Evolutionary conservation across 30 jellyfish, hydroid and myxozoan genomes (phyloP).

Genomic region (Cassiopea andromeda): DNA sequence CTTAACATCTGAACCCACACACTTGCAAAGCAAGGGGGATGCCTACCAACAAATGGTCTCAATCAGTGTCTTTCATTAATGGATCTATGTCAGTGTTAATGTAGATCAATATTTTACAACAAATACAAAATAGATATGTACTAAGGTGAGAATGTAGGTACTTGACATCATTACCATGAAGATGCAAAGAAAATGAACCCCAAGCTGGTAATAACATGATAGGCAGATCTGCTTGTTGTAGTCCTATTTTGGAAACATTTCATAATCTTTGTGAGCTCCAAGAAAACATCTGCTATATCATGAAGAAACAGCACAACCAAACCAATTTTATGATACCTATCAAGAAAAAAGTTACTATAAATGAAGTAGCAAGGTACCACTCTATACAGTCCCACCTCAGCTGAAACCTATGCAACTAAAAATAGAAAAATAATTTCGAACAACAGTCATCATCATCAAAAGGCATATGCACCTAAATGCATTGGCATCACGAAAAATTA

Average conservation of each 20-base stretch:
- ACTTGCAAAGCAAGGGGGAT: no score
- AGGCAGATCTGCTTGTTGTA: conserved; percentile 24
- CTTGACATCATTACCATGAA: conserved; percentile 70
- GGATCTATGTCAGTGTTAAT: no score
- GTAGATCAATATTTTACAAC: not conserved
- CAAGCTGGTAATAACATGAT: conserved; percentile 33
- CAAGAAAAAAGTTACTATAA: not conserved
- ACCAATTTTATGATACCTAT: conserved; percentile 86
- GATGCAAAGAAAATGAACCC: conserved; percentile 86
- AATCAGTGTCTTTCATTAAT: no score
- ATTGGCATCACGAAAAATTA: no score
- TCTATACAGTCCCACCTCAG: not conserved
- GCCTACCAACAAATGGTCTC: no score
- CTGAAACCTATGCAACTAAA: no score
- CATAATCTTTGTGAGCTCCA: conserved; percentile 77
- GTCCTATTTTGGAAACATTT: conserved; percentile 72
- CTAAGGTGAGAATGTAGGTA: not conserved
- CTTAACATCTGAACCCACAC: no score
- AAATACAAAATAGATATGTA: not conserved
- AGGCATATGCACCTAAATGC: no score
- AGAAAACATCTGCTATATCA: conserved; percentile 83
- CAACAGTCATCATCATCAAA: no score
- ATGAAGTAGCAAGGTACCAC: not conserved
- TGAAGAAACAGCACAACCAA: conserved; percentile 84
- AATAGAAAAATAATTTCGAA: no score